Evolutionary conservation across 1,140 invertebrate species (phyloP), one percentile per base, ranked within the genome.

Genomic region (Nomia melanderi): DNA sequence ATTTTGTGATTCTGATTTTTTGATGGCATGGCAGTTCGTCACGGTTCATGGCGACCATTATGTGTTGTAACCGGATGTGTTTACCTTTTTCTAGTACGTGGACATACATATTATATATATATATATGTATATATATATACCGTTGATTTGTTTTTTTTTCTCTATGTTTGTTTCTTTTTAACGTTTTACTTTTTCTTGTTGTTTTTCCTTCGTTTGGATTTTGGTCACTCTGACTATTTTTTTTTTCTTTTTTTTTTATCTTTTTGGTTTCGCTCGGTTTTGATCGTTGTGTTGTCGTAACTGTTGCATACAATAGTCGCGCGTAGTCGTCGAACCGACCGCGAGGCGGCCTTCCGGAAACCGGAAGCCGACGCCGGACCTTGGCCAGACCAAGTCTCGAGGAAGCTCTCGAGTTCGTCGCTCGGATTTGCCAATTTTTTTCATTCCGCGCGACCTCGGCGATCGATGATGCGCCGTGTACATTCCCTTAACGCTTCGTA

Each of bases 1-100:
- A 39, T 36, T 54, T 78, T 39, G 54, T 72, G 31, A 53, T 8
- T 89, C 84, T 87, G 83, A 89, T 89, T 82, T 85, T 50, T 50
- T 50, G 20, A 89, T 91, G 75, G 91, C 91, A 91, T 91, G 91
- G 83, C 89, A 89, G 79, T 87, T 88, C 85, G 72, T 88, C 47
- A 87, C 86, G 78, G 59, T 82, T 73, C 67, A 78, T 79, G 47
- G 73, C 65, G 53, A 57, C 6, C 20, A 53, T 69, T 73, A 78
- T 87, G 77, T 79, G 33, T 83, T 84, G 73, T 84, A 75, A 83
- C 77, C 65, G 59, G 57, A 76, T 81, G 56, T 80, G 71, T 77
- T 74, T 66, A 63, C 41, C 62, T 82, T 53, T 50, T 62, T 60
- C 60, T 88, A 73, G 81, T 88, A 73, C 47, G 17, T 73, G 39